Base-by-base conservation (phyloP, 2,797 vertebrate genomes). In the Rhinogobio ventralis region DNA sequence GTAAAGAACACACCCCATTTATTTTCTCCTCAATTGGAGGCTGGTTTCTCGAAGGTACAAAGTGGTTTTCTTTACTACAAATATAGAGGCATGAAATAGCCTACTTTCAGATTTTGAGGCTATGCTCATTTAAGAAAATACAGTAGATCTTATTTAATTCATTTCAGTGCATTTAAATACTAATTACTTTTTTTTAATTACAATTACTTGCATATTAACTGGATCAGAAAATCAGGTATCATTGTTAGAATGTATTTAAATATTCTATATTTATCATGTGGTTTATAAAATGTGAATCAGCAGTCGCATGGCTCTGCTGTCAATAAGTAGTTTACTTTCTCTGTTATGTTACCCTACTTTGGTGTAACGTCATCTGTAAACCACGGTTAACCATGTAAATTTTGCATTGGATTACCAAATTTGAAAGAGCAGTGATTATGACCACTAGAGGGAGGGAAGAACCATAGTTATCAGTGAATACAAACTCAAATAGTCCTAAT, bases 1-100 rank as follows among this genome's bases (percentile, higher is more conserved):
- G 81, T 89, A 89, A 87, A 83, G 89, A 90, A 74, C 86, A 82
- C 83, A 80, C 17, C 73, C 74, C 83, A 87, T 85, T 87, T 85
- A 85, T 87, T 85, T 85, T 79, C 75, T 55, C 42, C 53, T 82
- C 69, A 80, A 7, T 39, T 39, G 14, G 67, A 79, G 45, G 15
- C 45, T 69, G 74, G 25, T 60, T 28, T 79, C 9, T 30, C 15
- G 5, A 17, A 17, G 45, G 13, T 23, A 39, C 23, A 30, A 53
- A 60, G 11, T 20, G 6, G n/a, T 28, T 73, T 66, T 81, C 46
- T 81, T 79, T 64, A 49, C 76, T 39, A 20, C 64, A 67, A 76
- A n/a, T 36, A 51, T n/a, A 42, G 28, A 19, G 46, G n/a, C 51
- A 39, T 42, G 5, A 14, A 71, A 42, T 28, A 39, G 36, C 36